A percentile compares a stretch with the other conserved stretches of the same genome.
These are phyloP conservation scores for Fukomys damarensis DNA, from an alignment of 2,113 vertebrate species.

Conservation along the genomic window DNA sequence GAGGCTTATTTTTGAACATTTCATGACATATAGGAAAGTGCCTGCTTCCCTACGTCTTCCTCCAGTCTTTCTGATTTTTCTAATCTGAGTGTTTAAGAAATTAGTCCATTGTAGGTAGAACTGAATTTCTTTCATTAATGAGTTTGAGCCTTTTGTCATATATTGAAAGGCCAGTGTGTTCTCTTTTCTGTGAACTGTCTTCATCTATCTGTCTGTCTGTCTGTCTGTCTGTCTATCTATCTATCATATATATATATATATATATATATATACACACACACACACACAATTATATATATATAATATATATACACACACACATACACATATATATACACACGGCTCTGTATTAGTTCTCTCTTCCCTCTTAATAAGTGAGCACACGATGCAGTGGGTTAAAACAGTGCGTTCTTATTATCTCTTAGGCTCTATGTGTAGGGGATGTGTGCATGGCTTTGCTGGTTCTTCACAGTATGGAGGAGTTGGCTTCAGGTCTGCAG, in stretches of 20 bases:
- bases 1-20: neutral
- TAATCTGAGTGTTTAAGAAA: neutral
- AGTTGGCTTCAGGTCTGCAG: neutral
- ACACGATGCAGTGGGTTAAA: neutral
- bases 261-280: no score
- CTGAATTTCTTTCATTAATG: neutral
- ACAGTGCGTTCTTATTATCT: neutral
- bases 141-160: neutral
- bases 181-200: neutral
- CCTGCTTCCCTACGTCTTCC: neutral
- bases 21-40: neutral
- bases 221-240: no score
- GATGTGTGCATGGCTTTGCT: no score
- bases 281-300: no score
- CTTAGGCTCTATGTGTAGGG: neutral
- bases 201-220: neutral
- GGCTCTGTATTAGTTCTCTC: neutral
- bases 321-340: no score
- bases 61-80: neutral
- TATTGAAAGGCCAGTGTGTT: neutral
- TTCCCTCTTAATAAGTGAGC: neutral
- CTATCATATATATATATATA: no score
- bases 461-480: neutral
- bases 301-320: no score
- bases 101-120: neutral